Evolutionary conservation across 2,797 vertebrate species (phyloP).

Genomic region (Chaetophractus vellerosus): DNA sequence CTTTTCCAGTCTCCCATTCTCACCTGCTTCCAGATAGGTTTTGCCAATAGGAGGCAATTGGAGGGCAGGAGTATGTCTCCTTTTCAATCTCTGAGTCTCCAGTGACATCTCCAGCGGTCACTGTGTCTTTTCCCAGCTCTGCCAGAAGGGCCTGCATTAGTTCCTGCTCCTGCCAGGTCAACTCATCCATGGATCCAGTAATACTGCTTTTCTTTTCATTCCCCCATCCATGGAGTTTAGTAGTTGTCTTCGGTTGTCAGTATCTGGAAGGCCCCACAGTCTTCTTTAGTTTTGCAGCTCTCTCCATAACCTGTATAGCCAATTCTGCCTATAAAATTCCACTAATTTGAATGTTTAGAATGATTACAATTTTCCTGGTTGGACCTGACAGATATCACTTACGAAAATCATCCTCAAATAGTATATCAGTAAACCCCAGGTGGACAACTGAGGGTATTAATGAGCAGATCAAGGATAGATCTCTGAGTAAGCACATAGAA

Average conservation of each 20-base stretch:
- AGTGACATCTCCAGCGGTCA: no score
- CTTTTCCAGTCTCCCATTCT: not conserved
- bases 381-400: not conserved
- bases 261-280: not conserved
- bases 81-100: not conserved
- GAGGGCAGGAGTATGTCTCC: fast-evolving
- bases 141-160: not conserved
- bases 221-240: not conserved
- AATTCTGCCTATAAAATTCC: not conserved
- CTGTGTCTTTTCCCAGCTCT: not conserved
- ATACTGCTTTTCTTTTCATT: not conserved
- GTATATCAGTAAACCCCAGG: not conserved
- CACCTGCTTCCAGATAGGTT: not conserved
- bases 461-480: not conserved
- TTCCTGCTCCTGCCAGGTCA: not conserved
- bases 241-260: not conserved
- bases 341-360: not conserved
- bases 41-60: not conserved
- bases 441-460: not conserved
- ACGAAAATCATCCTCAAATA: not conserved
- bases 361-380: not conserved
- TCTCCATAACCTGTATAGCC: not conserved
- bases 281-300: not conserved
- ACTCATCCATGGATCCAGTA: not conserved
- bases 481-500: not conserved